Conservation (phyloP, 2,888 invertebrate species). For the Therioaphis trifolii region DNA sequence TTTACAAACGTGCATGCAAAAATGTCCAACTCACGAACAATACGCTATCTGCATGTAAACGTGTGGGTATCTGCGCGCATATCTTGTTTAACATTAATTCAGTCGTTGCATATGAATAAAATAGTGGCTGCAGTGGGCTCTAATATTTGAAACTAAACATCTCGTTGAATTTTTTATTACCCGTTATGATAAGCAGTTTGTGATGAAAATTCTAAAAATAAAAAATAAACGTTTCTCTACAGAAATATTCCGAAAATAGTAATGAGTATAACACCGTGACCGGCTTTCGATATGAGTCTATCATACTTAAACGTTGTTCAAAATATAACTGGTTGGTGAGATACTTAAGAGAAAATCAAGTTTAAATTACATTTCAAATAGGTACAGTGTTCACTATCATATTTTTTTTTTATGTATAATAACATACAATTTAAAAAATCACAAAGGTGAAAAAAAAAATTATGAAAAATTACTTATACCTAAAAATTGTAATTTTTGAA, state of each 20-base stretch:
- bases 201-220: neutral
- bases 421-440: no score
- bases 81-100: constrained; percentile 41
- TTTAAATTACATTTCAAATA: no score
- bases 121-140: neutral
- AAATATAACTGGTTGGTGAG: neutral
- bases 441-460: no score
- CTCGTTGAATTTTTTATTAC: constrained; percentile 2
- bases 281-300: neutral
- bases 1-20: constrained; percentile 17
- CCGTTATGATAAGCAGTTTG: neutral
- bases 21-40: constrained; percentile 46
- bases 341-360: neutral
- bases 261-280: neutral
- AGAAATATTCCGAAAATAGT: neutral
- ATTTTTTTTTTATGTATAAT: no score
- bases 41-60: constrained; percentile 22
- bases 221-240: neutral
- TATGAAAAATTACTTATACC: no score
- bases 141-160: constrained; percentile 22
- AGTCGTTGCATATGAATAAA: constrained; percentile 1
- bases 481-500: no score
- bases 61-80: constrained; percentile 6
- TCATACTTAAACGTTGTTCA: neutral
- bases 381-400: no score